Conservation (phyloP, 1,140 invertebrate species). For the Atta cephalotes region DNA sequence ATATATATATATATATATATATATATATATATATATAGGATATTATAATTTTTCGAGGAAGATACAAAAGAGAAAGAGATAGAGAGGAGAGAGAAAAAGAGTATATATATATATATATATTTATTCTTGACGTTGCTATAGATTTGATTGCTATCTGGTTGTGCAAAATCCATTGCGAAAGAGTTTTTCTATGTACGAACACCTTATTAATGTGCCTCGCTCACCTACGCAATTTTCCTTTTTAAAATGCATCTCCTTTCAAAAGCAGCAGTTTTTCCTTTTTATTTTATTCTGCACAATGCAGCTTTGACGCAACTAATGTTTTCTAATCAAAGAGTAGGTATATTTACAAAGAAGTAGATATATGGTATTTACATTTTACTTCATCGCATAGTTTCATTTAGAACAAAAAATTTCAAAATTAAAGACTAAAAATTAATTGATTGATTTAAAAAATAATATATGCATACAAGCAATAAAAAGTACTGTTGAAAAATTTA, state of each 20-base stretch:
- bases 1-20: too few species aligned
- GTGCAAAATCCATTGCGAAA: slow-evolving; percentile 46
- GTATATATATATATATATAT: neutral
- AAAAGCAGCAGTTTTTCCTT: neutral
- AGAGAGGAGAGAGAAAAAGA: too few species aligned
- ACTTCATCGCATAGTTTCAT: neutral
- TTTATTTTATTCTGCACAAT: neutral
- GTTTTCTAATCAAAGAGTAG: neutral
- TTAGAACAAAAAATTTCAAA: neutral
- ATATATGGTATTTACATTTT: neutral
- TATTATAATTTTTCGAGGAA: slow-evolving; percentile 18
- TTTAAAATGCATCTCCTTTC: neutral
- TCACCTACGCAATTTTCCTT: slow-evolving; percentile 44
- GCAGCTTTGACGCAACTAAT: neutral
- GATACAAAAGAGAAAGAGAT: neutral
- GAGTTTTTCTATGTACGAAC: slow-evolving; percentile 4
- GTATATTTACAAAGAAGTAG: neutral
- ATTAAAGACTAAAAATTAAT: neutral
- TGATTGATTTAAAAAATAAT: slow-evolving; percentile 5
- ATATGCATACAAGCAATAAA: neutral
- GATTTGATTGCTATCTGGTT: slow-evolving; percentile 37
- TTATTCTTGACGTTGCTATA: neutral
- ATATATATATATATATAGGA: too few species aligned
- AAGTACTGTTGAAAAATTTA: too few species aligned
- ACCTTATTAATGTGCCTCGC: slow-evolving; percentile 30